Conservation (phyloP, 2,113 vertebrate species). For the Chiloscyllium plagiosum region DNA sequence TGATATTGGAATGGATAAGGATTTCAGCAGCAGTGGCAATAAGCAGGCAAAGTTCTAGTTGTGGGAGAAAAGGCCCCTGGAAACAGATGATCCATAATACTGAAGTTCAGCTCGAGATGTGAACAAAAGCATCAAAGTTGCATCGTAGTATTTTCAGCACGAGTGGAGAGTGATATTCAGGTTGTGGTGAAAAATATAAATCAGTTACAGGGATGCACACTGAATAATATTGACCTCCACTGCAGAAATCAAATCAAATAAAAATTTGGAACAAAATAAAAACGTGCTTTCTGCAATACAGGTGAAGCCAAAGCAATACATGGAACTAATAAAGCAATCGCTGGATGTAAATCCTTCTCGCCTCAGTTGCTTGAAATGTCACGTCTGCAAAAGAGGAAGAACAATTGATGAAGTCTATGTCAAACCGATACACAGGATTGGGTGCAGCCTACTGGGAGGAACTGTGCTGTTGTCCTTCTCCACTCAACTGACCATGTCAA, state of each 20-base stretch:
- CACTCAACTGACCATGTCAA: no score
- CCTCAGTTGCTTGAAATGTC: neutral
- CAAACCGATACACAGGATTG: neutral
- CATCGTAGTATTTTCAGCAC: neutral
- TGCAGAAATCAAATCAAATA: neutral
- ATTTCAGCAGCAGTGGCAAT: neutral
- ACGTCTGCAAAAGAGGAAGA: neutral
- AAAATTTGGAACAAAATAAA: neutral
- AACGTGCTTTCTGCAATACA: neutral
- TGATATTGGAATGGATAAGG: neutral
- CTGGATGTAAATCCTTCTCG: neutral
- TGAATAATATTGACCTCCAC: neutral
- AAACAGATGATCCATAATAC: neutral
- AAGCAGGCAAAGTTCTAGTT: neutral
- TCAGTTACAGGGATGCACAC: neutral
- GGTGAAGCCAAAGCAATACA: neutral
- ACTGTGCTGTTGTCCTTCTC: neutral
- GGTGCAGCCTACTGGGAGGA: neutral
- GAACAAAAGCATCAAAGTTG: neutral
- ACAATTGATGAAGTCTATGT: neutral
- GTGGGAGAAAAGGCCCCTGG: neutral
- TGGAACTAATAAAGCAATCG: neutral
- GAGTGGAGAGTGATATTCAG: neutral
- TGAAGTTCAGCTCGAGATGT: neutral
- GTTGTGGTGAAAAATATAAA: neutral